phyloP scores from a whole-genome alignment of 2,797 vertebrate species.

The Enteromius radiatus region DNA sequence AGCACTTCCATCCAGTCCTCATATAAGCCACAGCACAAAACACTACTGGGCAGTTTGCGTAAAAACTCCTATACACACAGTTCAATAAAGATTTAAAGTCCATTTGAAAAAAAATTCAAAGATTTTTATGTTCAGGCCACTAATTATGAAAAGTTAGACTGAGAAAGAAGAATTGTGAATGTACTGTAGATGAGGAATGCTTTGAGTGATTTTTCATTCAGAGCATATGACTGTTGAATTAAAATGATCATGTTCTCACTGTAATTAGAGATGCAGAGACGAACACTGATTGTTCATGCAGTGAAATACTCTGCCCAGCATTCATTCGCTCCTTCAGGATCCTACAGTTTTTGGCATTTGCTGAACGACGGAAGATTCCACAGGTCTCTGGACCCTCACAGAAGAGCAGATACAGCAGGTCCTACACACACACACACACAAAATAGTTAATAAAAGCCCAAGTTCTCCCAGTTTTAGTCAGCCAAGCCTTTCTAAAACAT shows the following conservation, averaged over 20 bases:
- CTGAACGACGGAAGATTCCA: slow-evolving; percentile 83
- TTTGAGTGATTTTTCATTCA: background rate
- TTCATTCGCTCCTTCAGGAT: slow-evolving; percentile 81
- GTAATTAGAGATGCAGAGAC: slow-evolving; percentile 81
- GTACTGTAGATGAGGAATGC: background rate
- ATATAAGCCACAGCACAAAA: slow-evolving; percentile 81
- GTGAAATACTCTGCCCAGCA: slow-evolving; percentile 72
- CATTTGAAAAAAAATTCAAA: background rate
- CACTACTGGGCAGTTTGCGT: slow-evolving; percentile 81
- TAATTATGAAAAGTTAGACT: background rate
- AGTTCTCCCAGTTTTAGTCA: background rate
- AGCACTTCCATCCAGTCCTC: slow-evolving; percentile 80
- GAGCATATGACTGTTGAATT: background rate
- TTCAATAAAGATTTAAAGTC: slow-evolving; percentile 1
- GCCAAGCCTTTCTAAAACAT: background rate
- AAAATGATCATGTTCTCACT: slow-evolving; percentile 63
- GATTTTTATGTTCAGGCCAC: background rate
- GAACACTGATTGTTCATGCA: slow-evolving; percentile 80
- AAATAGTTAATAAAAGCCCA: background rate
- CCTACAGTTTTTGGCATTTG: slow-evolving; percentile 81
- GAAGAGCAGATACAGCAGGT: slow-evolving; percentile 79
- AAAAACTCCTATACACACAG: slow-evolving; percentile 79
- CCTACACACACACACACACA: slow-evolving; percentile 63
- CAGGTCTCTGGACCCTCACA: slow-evolving; percentile 77
- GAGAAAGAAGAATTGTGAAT: background rate